A percentile compares a stretch with the other conserved stretches of the same genome.
Conservation (phyloP, 2,113 vertebrate genomes). For the Gadus macrocephalus region DNA sequence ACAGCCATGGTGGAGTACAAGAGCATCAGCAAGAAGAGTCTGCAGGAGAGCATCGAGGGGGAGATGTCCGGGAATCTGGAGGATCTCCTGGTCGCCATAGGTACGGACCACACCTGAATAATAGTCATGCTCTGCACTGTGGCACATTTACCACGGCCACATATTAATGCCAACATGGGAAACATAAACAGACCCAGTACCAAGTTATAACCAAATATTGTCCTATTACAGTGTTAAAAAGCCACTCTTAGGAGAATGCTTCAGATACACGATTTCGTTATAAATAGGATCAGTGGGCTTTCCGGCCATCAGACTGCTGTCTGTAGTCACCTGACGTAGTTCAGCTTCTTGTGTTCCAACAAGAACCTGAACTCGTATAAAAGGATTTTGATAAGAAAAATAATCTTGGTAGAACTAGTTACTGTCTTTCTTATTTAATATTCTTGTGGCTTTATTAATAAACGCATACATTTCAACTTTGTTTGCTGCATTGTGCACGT, state of each 20-base stretch:
- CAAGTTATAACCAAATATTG: not conserved
- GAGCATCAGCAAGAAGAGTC: conserved; percentile 78
- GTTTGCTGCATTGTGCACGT: too few relatives aligned
- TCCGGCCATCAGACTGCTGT: too few relatives aligned
- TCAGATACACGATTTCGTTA: too few relatives aligned
- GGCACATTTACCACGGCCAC: not conserved
- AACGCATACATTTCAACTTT: not conserved
- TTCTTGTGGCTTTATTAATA: not conserved
- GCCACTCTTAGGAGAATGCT: too few relatives aligned
- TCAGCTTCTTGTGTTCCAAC: too few relatives aligned
- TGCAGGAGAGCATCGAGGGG: conserved; percentile 82
- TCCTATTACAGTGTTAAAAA: not conserved
- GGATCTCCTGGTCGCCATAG: conserved; percentile 78
- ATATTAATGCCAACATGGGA: too few relatives aligned
- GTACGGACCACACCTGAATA: conserved; percentile 52
- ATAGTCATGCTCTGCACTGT: not conserved
- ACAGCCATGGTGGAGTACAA: conserved; percentile 83
- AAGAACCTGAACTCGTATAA: too few relatives aligned
- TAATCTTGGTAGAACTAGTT: too few relatives aligned
- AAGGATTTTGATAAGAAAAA: too few relatives aligned
- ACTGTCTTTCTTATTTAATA: too few relatives aligned
- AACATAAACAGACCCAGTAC: not conserved
- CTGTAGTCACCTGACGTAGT: too few relatives aligned
- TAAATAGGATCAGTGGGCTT: too few relatives aligned
- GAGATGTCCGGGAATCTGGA: conserved; percentile 82